Evolutionary conservation across 2,113 vertebrate genomes (phyloP).

Genomic region (Nematolebias whitei): DNA sequence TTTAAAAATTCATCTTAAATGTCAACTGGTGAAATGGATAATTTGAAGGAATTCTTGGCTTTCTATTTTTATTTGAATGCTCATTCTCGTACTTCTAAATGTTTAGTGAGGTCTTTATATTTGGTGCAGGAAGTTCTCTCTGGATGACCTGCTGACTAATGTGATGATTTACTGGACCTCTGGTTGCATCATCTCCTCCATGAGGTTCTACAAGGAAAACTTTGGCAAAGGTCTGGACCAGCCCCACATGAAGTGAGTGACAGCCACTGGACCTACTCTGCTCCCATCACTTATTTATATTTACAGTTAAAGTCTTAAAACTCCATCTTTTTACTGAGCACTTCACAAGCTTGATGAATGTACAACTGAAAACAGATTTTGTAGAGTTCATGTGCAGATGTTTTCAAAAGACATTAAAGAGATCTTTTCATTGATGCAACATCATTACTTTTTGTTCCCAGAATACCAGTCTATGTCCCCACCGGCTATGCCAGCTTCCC

Average conservation of each 20-base stretch:
- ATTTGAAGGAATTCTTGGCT: too few relatives aligned
- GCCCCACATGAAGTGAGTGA: constrained; percentile 70
- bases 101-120: neutral
- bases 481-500: constrained; percentile 84
- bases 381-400: too few relatives aligned
- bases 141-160: constrained; percentile 90
- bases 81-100: too few relatives aligned
- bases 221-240: constrained; percentile 59
- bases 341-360: too few relatives aligned
- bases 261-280: neutral
- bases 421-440: neutral
- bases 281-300: neutral
- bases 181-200: constrained; percentile 85
- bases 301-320: too few relatives aligned
- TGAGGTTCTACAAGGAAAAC: constrained; percentile 91
- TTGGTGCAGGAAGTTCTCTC: constrained; percentile 83
- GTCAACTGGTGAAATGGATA: too few relatives aligned
- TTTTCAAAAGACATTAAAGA: neutral
- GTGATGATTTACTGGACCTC: constrained; percentile 92
- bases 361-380: too few relatives aligned
- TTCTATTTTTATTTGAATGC: neutral
- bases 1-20: too few relatives aligned
- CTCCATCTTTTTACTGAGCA: too few relatives aligned
- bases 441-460: constrained; percentile 38
- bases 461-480: constrained; percentile 78